Conservation (phyloP, 2,113 vertebrate species). For the Triplophysa tibetana region DNA sequence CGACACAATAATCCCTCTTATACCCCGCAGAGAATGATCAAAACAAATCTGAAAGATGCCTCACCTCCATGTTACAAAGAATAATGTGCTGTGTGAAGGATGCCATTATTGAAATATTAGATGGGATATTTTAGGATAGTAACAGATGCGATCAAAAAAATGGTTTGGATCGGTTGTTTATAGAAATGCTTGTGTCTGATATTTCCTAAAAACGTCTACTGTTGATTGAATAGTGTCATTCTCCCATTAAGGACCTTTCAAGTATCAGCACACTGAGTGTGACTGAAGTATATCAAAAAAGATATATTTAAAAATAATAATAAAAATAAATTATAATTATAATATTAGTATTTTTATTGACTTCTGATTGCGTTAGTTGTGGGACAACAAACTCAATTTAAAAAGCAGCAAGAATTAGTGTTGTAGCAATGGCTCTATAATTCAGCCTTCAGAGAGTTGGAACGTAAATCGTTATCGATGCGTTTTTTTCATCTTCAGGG, state of each 20-base stretch:
- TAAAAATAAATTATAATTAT: no score
- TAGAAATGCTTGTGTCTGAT: not conserved
- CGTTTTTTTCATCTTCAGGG: not conserved
- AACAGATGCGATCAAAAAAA: not conserved
- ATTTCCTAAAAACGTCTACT: not conserved
- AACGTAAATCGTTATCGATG: slow-evolving; percentile 6
- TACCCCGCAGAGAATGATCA: slow-evolving; percentile 7
- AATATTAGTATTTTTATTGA: not conserved
- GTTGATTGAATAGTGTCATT: no score
- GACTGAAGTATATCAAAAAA: no score
- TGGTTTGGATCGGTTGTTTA: not conserved
- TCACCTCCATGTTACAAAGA: slow-evolving; percentile 8
- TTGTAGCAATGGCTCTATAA: not conserved
- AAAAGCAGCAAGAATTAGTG: not conserved
- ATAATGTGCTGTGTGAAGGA: slow-evolving; percentile 9
- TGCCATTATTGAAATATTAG: slow-evolving; percentile 12
- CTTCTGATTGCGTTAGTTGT: not conserved
- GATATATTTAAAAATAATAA: no score
- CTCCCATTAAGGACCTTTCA: not conserved
- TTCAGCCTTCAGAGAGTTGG: not conserved
- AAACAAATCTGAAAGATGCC: slow-evolving; percentile 29
- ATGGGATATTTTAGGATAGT: not conserved
- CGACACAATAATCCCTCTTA: slow-evolving; percentile 36
- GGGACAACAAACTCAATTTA: not conserved
- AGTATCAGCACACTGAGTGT: not conserved